Conservation (phyloP, 1,140 invertebrate species). For the Helicorthomorpha holstii region DNA sequence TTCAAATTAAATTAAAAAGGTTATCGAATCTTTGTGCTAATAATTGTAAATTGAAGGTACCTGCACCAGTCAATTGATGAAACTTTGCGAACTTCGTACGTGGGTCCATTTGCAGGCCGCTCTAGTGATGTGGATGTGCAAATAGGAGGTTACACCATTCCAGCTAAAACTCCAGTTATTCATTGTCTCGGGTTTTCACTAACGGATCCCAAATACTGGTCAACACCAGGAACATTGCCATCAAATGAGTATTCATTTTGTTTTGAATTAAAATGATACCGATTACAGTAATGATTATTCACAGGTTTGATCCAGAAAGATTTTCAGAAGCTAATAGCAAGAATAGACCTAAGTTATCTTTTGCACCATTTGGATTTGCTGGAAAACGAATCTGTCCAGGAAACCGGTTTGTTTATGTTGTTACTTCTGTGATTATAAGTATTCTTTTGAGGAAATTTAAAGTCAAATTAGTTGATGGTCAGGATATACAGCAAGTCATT, state of each 20-base stretch:
- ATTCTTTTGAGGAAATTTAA: slow-evolving; percentile 16
- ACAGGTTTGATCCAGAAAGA: slow-evolving; percentile 23
- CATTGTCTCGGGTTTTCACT: slow-evolving; percentile 21
- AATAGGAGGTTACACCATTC: slow-evolving; percentile 22
- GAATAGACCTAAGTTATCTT: slow-evolving; percentile 8
- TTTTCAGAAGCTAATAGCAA: slow-evolving; percentile 13
- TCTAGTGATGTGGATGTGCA: slow-evolving; percentile 19
- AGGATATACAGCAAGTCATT: slow-evolving; percentile 17
- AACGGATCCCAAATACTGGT: slow-evolving; percentile 19
- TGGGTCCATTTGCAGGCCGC: slow-evolving; percentile 22
- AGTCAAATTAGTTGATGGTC: slow-evolving; percentile 18
- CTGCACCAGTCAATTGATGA: slow-evolving; percentile 22
- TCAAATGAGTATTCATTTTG: too few species aligned
- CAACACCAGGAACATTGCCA: too few species aligned
- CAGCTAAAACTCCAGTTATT: slow-evolving; percentile 19
- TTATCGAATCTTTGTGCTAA: neutral
- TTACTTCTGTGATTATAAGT: slow-evolving; percentile 15
- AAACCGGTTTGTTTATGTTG: slow-evolving; percentile 17
- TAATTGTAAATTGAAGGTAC: slow-evolving; percentile 15
- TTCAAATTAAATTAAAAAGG: neutral
- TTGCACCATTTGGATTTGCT: slow-evolving; percentile 24
- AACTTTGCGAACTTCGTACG: slow-evolving; percentile 19
- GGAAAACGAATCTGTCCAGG: slow-evolving; percentile 23
- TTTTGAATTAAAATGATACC: neutral
- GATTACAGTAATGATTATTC: neutral